Evolutionary conservation across 2,888 invertebrate genomes (phyloP).

Genomic region (Poecilus cupreus): DNA sequence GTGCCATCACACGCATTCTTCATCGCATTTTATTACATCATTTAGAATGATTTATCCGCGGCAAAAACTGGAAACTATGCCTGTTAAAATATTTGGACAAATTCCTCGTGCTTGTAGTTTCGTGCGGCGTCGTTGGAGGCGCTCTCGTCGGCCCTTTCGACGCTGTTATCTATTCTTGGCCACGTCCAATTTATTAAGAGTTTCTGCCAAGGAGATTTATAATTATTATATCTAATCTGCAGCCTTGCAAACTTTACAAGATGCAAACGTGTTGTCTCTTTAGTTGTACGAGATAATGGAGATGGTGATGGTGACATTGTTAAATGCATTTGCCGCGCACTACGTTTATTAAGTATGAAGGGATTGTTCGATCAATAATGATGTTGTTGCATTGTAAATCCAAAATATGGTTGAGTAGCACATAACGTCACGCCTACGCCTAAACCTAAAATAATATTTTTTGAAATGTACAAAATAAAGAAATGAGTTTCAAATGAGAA

Average conservation of each 20-base stretch:
- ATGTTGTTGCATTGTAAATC: too few relatives aligned
- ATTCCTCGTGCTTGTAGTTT: conserved; percentile 49
- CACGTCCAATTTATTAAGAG: conserved; percentile 54
- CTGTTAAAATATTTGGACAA: conserved; percentile 57
- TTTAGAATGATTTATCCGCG: conserved; percentile 56
- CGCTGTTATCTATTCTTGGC: conserved; percentile 50
- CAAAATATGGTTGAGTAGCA: too few relatives aligned
- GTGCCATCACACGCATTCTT: conserved; percentile 32
- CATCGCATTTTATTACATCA: conserved; percentile 55
- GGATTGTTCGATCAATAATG: too few relatives aligned
- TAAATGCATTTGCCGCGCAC: not conserved
- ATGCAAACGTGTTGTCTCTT: not conserved
- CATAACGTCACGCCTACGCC: too few relatives aligned
- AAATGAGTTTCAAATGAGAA: too few relatives aligned
- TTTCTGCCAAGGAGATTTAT: conserved; percentile 48
- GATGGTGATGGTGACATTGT: not conserved
- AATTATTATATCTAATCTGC: conserved; percentile 56
- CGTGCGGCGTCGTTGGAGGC: conserved; percentile 1
- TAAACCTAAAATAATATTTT: too few relatives aligned
- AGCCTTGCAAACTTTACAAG: conserved; percentile 27
- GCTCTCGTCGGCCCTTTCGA: conserved; percentile 23
- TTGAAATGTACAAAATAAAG: too few relatives aligned
- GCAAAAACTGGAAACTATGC: conserved; percentile 54
- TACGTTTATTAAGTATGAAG: too few relatives aligned
- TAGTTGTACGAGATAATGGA: not conserved